A percentile compares a stretch with the other conserved stretches of the same genome.
Conservation (phyloP, 2,113 vertebrate genomes). For the zebrafish (Danio rerio) region GRCz12tu NC_133197.1:30208501-30209000, state of each 20-base stretch:
- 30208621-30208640: neutral
- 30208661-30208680: neutral
- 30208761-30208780: constrained; percentile 11
- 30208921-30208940: constrained; percentile 95
- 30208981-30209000: constrained; percentile 89
- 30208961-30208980: constrained; percentile 85
- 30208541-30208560: neutral
- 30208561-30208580: neutral
- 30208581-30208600: neutral
- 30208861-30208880: constrained; percentile 92
- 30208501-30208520: neutral
- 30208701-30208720: constrained; percentile 22
- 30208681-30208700: constrained; percentile 7
- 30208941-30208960: constrained; percentile 88
- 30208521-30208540: neutral
- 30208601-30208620: neutral
- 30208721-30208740: constrained; percentile 32
- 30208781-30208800: neutral
- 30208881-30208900: constrained; percentile 91
- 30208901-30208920: constrained; percentile 97
- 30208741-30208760: constrained; percentile 27
- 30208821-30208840: neutral
- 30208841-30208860: constrained; percentile 84
- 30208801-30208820: neutral
- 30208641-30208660: constrained; percentile 14